These are phyloP conservation scores for Melanotaenia nigrans DNA, from an alignment of 2,797 vertebrate genomes.

Conservation along the genomic window DNA sequence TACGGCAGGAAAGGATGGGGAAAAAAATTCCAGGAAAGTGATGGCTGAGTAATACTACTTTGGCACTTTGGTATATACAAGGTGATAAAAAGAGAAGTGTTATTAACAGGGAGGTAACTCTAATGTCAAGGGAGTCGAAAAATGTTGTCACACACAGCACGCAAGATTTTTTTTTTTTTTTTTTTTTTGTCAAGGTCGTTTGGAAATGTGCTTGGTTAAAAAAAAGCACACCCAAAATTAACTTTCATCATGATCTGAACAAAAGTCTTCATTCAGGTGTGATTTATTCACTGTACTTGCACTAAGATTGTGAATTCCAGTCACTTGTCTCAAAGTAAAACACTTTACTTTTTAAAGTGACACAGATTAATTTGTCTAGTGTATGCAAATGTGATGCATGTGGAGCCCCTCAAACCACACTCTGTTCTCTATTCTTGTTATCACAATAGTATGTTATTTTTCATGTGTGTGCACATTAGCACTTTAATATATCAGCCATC, in stretches of 20 bases:
- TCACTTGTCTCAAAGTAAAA: conserved; percentile 50
- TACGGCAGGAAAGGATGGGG: conserved; percentile 16
- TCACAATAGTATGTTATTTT: conserved; percentile 63
- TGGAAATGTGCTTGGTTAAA: conserved; percentile 16
- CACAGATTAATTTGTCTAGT: conserved; percentile 36
- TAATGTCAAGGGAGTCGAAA: conserved; percentile 36
- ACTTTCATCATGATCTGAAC: conserved; percentile 35
- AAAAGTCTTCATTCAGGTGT: conserved; percentile 39
- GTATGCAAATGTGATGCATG: conserved; percentile 25
- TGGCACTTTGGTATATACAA: conserved; percentile 48
- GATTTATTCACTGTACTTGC: conserved; percentile 46
- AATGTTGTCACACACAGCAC: conserved; percentile 23
- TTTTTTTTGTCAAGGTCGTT: conserved; percentile 46
- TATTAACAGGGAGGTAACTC: conserved; percentile 34
- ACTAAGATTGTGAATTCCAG: conserved; percentile 35
- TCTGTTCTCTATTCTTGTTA: conserved; percentile 25
- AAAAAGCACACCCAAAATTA: conserved; percentile 40
- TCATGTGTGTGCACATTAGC: conserved; percentile 49
- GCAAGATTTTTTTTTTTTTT: neutral
- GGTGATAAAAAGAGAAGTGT: conserved; percentile 61
- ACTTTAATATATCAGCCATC: conserved; percentile 59
- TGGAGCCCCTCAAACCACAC: conserved; percentile 33
- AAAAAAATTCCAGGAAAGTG: conserved; percentile 28
- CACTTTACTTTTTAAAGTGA: conserved; percentile 39
- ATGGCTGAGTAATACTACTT: conserved; percentile 32